These are phyloP conservation scores for Corythornis vintsioides DNA, from an alignment of 2,113 vertebrate species.

Conservation along the genomic window DNA sequence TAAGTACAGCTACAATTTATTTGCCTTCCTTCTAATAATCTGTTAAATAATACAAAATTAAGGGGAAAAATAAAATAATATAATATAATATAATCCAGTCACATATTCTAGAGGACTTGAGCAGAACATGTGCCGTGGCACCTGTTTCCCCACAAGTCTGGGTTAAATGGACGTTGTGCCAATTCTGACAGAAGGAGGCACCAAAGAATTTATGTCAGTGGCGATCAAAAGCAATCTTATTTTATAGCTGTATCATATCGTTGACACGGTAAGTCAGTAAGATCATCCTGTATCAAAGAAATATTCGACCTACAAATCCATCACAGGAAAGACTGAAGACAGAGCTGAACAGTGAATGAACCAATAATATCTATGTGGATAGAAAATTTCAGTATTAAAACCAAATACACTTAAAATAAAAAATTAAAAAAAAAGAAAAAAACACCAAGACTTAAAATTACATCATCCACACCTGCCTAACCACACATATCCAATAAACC, in stretches of 20 bases:
- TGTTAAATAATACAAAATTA: neutral
- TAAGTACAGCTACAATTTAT: neutral
- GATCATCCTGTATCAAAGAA: neutral
- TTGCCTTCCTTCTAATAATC: neutral
- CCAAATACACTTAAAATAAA: neutral
- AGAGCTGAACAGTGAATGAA: neutral
- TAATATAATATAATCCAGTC: neutral
- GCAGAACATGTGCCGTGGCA: neutral
- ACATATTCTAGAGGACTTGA: neutral
- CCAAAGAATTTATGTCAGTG: neutral
- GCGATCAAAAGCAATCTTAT: neutral
- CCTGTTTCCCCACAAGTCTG: neutral
- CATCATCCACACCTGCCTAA: neutral
- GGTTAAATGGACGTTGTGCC: neutral
- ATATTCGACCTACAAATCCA: neutral
- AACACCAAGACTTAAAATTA: neutral
- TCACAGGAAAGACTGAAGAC: neutral
- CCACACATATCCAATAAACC: neutral
- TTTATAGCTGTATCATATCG: neutral
- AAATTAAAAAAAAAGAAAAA: neutral
- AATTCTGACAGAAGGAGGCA: neutral
- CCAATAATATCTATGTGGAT: neutral
- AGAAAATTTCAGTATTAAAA: neutral
- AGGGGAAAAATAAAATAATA: neutral
- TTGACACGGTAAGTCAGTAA: neutral